Conservation (phyloP, 2,888 invertebrate genomes). For the Spodoptera littoralis region DNA sequence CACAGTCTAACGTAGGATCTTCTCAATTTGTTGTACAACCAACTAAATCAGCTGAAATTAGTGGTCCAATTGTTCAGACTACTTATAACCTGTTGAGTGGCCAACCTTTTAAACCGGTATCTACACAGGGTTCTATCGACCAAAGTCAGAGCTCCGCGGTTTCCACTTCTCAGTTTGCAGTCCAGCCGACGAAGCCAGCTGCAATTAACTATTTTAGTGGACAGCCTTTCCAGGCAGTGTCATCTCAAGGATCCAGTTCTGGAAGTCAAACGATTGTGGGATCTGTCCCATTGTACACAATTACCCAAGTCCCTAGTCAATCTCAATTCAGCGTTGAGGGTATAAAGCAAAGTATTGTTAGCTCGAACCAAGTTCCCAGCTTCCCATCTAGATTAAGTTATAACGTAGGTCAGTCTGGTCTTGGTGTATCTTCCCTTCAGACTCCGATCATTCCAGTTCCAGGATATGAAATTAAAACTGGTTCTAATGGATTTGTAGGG, state of each 20-base stretch:
- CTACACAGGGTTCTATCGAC: slow-evolving; percentile 21
- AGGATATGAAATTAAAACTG: slow-evolving; percentile 43
- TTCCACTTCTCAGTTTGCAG: slow-evolving; percentile 44
- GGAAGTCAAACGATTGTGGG: slow-evolving; percentile 24
- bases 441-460: slow-evolving; percentile 42
- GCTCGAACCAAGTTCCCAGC: slow-evolving; percentile 19
- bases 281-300: slow-evolving; percentile 16
- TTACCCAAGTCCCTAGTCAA: slow-evolving; percentile 28
- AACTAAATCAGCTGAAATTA: slow-evolving; percentile 8
- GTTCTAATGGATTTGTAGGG: slow-evolving; percentile 59
- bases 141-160: slow-evolving; percentile 23
- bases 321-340: slow-evolving; percentile 21
- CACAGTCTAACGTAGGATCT: slow-evolving; percentile 23
- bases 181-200: slow-evolving; percentile 42
- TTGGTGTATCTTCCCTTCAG: slow-evolving; percentile 26
- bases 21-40: slow-evolving; percentile 26
- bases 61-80: slow-evolving; percentile 13
- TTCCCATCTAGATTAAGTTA: slow-evolving; percentile 10
- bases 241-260: slow-evolving; percentile 8
- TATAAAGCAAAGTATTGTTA: slow-evolving; percentile 5
- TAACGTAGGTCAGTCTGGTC: slow-evolving; percentile 4
- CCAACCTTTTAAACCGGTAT: slow-evolving; percentile 43
- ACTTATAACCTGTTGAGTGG: slow-evolving; percentile 24
- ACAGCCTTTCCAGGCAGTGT: slow-evolving; percentile 1
- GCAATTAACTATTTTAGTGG: slow-evolving; percentile 7